Evolutionary conservation across 1,140 invertebrate species (phyloP).

Genomic region (Aphidius gifuensis): DNA sequence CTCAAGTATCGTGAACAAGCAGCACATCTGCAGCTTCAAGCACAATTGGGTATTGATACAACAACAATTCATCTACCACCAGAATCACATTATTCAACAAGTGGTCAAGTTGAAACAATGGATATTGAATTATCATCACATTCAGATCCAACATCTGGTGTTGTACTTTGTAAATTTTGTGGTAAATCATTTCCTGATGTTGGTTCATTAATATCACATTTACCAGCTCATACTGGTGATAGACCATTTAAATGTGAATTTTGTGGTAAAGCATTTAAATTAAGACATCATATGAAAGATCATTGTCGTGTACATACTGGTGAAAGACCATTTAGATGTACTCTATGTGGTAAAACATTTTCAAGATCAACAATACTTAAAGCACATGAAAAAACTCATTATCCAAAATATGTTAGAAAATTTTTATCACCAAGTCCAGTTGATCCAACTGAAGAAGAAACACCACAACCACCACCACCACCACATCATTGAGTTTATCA

Average conservation of each 20-base stretch:
- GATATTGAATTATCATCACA: conserved; percentile 54
- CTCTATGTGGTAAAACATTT: conserved; percentile 85
- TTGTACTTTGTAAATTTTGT: conserved; percentile 85
- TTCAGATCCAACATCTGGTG: conserved; percentile 64
- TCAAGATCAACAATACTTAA: conserved; percentile 85
- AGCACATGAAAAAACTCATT: conserved; percentile 88
- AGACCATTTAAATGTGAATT: conserved; percentile 87
- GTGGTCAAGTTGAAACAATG: conserved; percentile 52
- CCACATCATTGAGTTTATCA: conserved; percentile 41
- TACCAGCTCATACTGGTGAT: conserved; percentile 85
- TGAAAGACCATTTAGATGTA: conserved; percentile 83
- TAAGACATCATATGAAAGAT: conserved; percentile 89
- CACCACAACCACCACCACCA: conserved; percentile 56
- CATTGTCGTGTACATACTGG: conserved; percentile 88
- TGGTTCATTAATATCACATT: conserved; percentile 76
- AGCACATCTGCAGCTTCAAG: conserved; percentile 58
- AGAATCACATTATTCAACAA: conserved; percentile 53
- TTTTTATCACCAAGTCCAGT: conserved; percentile 80
- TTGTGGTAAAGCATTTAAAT: conserved; percentile 86
- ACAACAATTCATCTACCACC: conserved; percentile 48
- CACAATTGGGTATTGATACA: conserved; percentile 48
- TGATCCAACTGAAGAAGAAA: conserved; percentile 73
- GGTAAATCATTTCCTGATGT: conserved; percentile 87
- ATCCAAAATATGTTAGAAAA: conserved; percentile 83
- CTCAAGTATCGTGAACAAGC: conserved; percentile 76